Conservation (phyloP, 2,888 invertebrate genomes). For the Macaria liturata region DNA sequence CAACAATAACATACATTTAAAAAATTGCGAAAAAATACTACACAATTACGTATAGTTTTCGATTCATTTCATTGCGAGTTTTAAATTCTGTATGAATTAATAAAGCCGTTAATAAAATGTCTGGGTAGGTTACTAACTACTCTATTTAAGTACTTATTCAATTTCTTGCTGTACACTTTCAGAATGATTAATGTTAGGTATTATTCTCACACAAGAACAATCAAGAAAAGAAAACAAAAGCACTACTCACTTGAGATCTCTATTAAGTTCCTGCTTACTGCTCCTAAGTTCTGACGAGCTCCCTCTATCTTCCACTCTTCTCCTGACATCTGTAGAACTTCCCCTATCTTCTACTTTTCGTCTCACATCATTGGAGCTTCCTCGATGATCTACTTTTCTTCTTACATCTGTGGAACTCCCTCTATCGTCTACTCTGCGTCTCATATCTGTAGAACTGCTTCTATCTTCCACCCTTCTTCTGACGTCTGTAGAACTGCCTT, state of each 20-base stretch:
- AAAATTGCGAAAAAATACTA: too few species aligned
- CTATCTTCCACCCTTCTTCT: constrained; percentile 42
- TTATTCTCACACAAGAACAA: too few species aligned
- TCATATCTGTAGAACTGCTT: constrained; percentile 37
- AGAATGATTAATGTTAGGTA: too few species aligned
- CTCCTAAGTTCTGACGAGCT: constrained; percentile 62
- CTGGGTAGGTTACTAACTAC: too few species aligned
- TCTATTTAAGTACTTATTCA: too few species aligned
- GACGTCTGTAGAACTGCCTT: constrained; percentile 28
- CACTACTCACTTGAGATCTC: constrained; percentile 67
- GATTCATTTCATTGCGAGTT: too few species aligned
- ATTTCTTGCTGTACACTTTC: too few species aligned
- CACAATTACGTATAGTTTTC: too few species aligned
- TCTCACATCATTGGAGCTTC: constrained; percentile 41
- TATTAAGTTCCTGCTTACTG: constrained; percentile 67
- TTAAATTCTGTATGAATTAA: too few species aligned
- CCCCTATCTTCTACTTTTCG: constrained; percentile 38
- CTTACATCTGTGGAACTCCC: constrained; percentile 21
- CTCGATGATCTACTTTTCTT: constrained; percentile 28
- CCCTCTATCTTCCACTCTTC: constrained; percentile 31
- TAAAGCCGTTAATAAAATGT: too few species aligned
- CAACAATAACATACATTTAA: not conserved
- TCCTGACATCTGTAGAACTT: constrained; percentile 13
- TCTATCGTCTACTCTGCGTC: constrained; percentile 22
- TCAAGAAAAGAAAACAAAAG: too few species aligned